Percentiles rank a stretch among this genome's conserved stretches.
phyloP scores from a whole-genome alignment of 2,888 invertebrate species.

The Hermaeophaga mercurialis region DNA sequence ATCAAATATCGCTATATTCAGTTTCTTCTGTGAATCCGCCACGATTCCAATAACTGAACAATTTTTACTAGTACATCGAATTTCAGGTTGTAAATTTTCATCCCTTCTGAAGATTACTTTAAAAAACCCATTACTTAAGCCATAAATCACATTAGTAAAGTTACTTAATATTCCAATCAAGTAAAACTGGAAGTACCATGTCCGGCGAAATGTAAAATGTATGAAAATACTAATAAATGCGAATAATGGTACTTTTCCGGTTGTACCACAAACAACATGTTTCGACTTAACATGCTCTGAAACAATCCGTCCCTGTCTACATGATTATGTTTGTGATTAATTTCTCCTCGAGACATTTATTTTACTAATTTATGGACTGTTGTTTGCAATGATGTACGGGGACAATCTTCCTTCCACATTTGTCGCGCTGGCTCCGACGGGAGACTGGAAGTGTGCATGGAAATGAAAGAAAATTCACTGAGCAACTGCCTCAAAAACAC shows the following conservation, averaged over 20 bases:
- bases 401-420: constrained; percentile 14
- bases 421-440: constrained; percentile 5
- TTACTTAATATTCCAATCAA: too few relatives aligned
- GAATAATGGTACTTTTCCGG: too few relatives aligned
- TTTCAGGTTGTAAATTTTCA: constrained; percentile 41
- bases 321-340: constrained; percentile 55
- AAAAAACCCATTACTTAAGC: too few relatives aligned
- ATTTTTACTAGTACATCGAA: constrained; percentile 53
- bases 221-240: too few relatives aligned
- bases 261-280: too few relatives aligned
- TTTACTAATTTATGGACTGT: constrained; percentile 55
- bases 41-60: constrained; percentile 54
- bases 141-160: too few relatives aligned
- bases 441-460: not conserved
- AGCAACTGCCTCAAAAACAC: constrained; percentile 6
- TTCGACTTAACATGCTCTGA: too few relatives aligned
- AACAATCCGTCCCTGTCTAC: constrained; percentile 37
- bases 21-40: constrained; percentile 53
- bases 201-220: too few relatives aligned
- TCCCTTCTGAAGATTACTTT: too few relatives aligned
- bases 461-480: constrained; percentile 21
- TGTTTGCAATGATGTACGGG: constrained; percentile 46
- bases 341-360: constrained; percentile 55
- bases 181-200: too few relatives aligned
- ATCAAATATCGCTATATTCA: too few relatives aligned